Percentiles rank a stretch among this genome's conserved stretches.
Evolutionary conservation across 1,140 invertebrate genomes (phyloP).

Genomic region (Melitaea cinxia): DNA sequence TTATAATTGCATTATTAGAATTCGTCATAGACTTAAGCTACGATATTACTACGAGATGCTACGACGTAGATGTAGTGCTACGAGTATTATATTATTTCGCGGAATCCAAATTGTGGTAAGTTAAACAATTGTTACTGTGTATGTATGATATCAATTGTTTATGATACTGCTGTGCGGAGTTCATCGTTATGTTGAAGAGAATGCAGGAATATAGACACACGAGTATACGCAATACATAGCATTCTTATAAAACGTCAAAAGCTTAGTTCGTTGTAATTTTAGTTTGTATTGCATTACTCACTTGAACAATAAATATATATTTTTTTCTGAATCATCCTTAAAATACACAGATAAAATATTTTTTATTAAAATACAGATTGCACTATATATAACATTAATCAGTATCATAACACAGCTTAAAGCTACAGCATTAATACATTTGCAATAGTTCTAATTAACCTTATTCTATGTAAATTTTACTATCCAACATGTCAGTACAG

Average conservation of each 20-base stretch:
- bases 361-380: too few relatives aligned
- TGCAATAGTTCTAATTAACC: background rate
- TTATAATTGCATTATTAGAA: conserved; percentile 40
- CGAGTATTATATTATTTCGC: conserved; percentile 12
- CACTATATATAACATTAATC: background rate
- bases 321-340: too few relatives aligned
- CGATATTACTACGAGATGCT: conserved; percentile 27
- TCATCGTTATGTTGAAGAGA: background rate
- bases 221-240: background rate
- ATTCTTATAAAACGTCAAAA: too few relatives aligned
- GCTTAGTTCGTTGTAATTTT: too few relatives aligned
- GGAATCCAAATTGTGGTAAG: conserved; percentile 7
- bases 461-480: background rate
- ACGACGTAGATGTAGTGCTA: conserved; percentile 23
- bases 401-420: too few relatives aligned
- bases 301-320: too few relatives aligned
- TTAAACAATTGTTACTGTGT: conserved; percentile 6
- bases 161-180: background rate
- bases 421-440: background rate
- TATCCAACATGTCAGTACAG: background rate
- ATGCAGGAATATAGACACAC: background rate
- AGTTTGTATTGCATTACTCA: too few relatives aligned
- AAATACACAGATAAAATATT: too few relatives aligned
- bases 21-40: conserved; percentile 34
- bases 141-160: background rate